These are phyloP conservation scores for Tyto alba DNA, from an alignment of 2,113 vertebrate species.

Conservation along the genomic window DNA sequence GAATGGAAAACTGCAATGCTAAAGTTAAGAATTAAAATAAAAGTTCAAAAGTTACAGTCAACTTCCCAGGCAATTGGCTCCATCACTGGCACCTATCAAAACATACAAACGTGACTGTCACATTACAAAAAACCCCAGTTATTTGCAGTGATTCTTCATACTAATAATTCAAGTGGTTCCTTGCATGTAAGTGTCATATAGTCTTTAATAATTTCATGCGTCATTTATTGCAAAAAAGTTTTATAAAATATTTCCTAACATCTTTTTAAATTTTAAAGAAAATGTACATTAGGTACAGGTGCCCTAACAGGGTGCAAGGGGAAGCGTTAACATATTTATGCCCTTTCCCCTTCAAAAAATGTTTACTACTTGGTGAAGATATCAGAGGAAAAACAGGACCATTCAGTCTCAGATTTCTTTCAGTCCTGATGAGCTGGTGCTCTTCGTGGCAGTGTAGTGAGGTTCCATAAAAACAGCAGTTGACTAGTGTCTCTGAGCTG, in stretches of 20 bases:
- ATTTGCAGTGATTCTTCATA: constrained; percentile 66
- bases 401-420: constrained; percentile 70
- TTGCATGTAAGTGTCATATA: constrained; percentile 51
- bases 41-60: constrained; percentile 64
- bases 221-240: constrained; percentile 80
- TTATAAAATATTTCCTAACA: constrained; percentile 82
- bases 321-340: background rate
- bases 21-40: constrained; percentile 67
- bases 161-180: constrained; percentile 67
- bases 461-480: constrained; percentile 78
- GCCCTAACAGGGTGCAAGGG: constrained; percentile 33
- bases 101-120: constrained; percentile 61
- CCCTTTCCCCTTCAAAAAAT: constrained; percentile 41
- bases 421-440: constrained; percentile 69
- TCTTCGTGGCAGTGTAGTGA: constrained; percentile 71
- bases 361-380: constrained; percentile 65
- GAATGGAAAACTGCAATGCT: constrained; percentile 66
- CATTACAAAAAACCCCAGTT: constrained; percentile 64
- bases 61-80: constrained; percentile 63
- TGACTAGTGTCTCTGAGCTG: constrained; percentile 88
- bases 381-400: constrained; percentile 73
- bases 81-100: constrained; percentile 55
- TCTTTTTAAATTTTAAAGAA: constrained; percentile 65
- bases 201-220: constrained; percentile 72
- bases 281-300: constrained; percentile 71